Evolutionary conservation across 2,888 invertebrate species (phyloP).

Genomic region (Standfussiana lucernea): DNA sequence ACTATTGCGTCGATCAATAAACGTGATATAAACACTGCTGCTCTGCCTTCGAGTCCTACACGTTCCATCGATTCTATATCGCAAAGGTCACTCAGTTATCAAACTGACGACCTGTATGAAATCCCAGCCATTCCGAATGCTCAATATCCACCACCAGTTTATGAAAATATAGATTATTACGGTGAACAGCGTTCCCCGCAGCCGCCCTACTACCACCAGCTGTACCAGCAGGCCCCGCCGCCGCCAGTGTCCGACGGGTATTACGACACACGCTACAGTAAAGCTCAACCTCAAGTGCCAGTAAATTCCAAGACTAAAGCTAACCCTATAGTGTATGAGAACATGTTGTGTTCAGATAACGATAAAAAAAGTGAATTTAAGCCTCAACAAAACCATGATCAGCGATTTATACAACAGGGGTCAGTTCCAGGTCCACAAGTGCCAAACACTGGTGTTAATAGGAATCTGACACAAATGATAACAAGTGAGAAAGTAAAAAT

Average conservation of each 20-base stretch:
- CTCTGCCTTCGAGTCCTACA: constrained; percentile 90
- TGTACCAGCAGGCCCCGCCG: constrained; percentile 86
- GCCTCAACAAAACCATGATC: constrained; percentile 80
- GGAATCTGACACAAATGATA: constrained; percentile 77
- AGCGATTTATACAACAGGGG: constrained; percentile 84
- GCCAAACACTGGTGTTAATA: constrained; percentile 80
- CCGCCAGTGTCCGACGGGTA: constrained; percentile 86
- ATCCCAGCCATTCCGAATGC: constrained; percentile 85
- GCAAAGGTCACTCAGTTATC: constrained; percentile 90
- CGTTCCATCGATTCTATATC: constrained; percentile 91
- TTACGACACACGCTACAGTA: constrained; percentile 91
- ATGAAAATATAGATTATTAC: constrained; percentile 96
- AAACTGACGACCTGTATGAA: constrained; percentile 87
- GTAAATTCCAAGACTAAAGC: constrained; percentile 87
- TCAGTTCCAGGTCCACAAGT: constrained; percentile 87
- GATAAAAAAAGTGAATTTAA: constrained; percentile 86
- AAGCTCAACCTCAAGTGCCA: constrained; percentile 96
- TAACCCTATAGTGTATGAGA: constrained; percentile 88
- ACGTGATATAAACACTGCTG: constrained; percentile 84
- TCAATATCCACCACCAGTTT: constrained; percentile 90
- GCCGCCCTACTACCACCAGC: constrained; percentile 92
- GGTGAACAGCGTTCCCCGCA: constrained; percentile 90
- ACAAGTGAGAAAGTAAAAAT: constrained; percentile 87
- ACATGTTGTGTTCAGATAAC: constrained; percentile 86
- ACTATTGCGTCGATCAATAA: constrained; percentile 89